Percentiles rank a stretch among this genome's conserved stretches.
These are phyloP conservation scores for Lasaia peninsularis DNA, from an alignment of 1,140 invertebrate genomes.

Conservation along the genomic window DNA sequence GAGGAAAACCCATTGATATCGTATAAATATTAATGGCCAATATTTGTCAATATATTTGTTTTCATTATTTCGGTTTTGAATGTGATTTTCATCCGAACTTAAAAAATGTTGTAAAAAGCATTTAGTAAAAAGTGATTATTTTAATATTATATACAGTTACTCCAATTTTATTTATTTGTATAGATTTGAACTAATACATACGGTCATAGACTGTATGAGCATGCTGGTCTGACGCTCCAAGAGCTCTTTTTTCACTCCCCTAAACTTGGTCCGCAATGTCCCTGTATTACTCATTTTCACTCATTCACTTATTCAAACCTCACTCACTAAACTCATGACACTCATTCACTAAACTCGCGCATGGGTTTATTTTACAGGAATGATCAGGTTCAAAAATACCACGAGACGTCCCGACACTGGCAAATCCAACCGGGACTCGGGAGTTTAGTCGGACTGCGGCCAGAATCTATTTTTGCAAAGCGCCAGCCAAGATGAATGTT, in stretches of 20 bases:
- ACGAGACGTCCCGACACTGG: conserved; percentile 59
- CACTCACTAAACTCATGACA: conserved; percentile 23
- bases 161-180: background rate
- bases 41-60: no score
- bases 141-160: no score
- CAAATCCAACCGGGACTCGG: conserved; percentile 58
- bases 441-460: conserved; percentile 57
- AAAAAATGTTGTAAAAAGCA: no score
- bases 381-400: conserved; percentile 19
- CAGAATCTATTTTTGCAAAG: conserved; percentile 76
- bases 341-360: background rate
- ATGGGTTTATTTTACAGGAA: conserved; percentile 8
- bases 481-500: conserved; percentile 59
- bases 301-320: conserved; percentile 22
- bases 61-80: no score
- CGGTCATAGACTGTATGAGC: conserved; percentile 85
- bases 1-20: no score
- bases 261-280: conserved; percentile 80
- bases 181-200: conserved; percentile 35
- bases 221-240: conserved; percentile 83
- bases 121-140: no score
- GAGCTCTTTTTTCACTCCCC: conserved; percentile 87
- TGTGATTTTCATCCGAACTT: no score
- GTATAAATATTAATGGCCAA: no score
- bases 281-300: conserved; percentile 62